phyloP scores from a whole-genome alignment of 2,888 invertebrate genomes.

The Entomobrya multifasciata region DNA sequence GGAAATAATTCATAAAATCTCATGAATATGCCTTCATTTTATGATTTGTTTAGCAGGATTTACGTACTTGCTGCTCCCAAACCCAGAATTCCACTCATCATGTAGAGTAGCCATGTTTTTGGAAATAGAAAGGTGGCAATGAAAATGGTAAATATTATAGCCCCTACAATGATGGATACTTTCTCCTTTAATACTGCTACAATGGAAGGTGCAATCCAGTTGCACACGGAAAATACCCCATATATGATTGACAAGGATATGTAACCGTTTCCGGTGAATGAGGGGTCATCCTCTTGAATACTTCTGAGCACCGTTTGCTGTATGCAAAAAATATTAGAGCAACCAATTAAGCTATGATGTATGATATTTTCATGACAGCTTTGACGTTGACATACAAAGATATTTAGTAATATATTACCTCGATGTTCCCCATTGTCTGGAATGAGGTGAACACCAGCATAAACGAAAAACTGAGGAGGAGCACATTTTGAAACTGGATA shows the following conservation, averaged over 20 bases:
- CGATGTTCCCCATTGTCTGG: conserved; percentile 98
- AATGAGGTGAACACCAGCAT: conserved; percentile 99
- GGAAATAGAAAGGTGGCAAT: conserved; percentile 94
- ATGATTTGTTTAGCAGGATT: not conserved
- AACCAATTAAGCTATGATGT: no score
- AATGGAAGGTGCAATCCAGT: conserved; percentile 96
- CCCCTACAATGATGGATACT: conserved; percentile 86
- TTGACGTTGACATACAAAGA: no score
- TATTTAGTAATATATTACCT: conserved; percentile 87
- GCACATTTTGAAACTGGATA: conserved; percentile 78
- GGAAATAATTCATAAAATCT: conserved; percentile 22
- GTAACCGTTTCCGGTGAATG: conserved; percentile 92
- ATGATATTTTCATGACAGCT: no score
- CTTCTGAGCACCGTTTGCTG: conserved; percentile 95
- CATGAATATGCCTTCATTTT: not conserved
- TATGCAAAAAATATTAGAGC: conserved; percentile 80
- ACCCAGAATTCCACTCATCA: conserved; percentile 92
- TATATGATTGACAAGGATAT: conserved; percentile 96
- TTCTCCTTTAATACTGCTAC: conserved; percentile 93
- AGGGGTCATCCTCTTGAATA: conserved; percentile 86
- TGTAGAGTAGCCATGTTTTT: conserved; percentile 91
- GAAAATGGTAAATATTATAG: conserved; percentile 84
- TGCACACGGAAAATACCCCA: conserved; percentile 92
- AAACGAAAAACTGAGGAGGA: conserved; percentile 93
- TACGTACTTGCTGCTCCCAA: conserved; percentile 87